These are phyloP conservation scores for Cecropterus lyciades DNA, from an alignment of 1,140 invertebrate species.

Conservation along the genomic window DNA sequence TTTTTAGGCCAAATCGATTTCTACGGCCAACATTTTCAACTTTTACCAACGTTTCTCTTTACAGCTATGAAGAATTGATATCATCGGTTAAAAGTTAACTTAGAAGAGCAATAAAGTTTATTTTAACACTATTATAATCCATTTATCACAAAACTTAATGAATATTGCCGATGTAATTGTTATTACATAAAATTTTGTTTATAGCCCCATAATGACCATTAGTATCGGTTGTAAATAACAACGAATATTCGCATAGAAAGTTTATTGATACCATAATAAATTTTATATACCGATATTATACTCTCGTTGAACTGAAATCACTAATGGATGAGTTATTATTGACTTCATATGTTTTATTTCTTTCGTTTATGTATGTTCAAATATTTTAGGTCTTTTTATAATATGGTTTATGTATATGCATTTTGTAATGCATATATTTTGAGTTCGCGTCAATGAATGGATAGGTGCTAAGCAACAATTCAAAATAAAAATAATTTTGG, in stretches of 20 bases:
- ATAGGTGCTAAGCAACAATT: no score
- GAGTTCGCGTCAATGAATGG: no score
- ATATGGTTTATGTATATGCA: no score
- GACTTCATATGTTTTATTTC: no score
- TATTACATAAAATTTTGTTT: slow-evolving; percentile 2
- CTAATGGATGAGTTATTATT: no score
- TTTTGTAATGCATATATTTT: no score
- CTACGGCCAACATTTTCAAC: not conserved
- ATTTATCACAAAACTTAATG: not conserved
- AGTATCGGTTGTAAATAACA: slow-evolving; percentile 14
- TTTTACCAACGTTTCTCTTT: slow-evolving; percentile 11
- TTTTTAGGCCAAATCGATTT: no score
- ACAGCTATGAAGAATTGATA: slow-evolving; percentile 1
- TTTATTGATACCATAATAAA: slow-evolving; percentile 43
- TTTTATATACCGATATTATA: slow-evolving; percentile 10
- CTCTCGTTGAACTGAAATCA: not conserved
- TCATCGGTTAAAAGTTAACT: not conserved
- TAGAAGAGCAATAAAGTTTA: not conserved
- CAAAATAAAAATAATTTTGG: no score
- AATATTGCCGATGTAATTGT: slow-evolving; percentile 13
- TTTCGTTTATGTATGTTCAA: no score
- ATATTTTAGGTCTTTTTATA: no score
- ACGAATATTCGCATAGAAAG: slow-evolving; percentile 44
- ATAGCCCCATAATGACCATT: slow-evolving; percentile 12
- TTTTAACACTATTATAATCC: slow-evolving; percentile 4